A percentile compares a stretch with the other conserved stretches of the same genome.
Evolutionary conservation across 2,888 invertebrate species (phyloP).

Genomic region (Cephus runcator): DNA sequence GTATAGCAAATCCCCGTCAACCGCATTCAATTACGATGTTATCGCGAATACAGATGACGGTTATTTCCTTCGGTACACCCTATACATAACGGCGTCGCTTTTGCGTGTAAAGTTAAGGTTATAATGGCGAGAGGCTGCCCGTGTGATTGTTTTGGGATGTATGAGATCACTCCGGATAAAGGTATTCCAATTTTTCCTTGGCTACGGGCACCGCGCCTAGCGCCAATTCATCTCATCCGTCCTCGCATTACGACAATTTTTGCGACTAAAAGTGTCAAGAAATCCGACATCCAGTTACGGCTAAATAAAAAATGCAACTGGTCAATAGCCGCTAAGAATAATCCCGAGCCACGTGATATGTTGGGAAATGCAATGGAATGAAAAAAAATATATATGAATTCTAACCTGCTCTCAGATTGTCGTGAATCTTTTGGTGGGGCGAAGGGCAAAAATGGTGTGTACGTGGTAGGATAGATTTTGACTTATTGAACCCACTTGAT

Average conservation of each 20-base stretch:
- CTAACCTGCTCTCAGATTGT: too few species aligned
- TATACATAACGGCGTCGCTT: constrained; percentile 45
- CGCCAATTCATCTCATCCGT: constrained; percentile 10
- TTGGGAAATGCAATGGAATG: too few species aligned
- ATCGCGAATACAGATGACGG: constrained; percentile 67
- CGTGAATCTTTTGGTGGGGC: too few species aligned
- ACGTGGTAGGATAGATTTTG: too few species aligned
- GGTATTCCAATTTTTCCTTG: constrained; percentile 36
- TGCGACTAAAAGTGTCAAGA: too few species aligned
- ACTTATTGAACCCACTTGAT: too few species aligned
- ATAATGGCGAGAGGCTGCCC: constrained; percentile 52
- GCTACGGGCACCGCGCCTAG: not conserved
- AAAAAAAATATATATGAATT: too few species aligned
- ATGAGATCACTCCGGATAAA: constrained; percentile 50
- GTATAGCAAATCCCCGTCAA: constrained; percentile 64
- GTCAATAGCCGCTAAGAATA: too few species aligned
- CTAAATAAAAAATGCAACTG: too few species aligned
- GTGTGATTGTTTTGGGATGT: constrained; percentile 64
- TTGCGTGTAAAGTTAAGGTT: constrained; percentile 47
- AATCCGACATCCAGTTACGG: too few species aligned
- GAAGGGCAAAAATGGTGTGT: too few species aligned
- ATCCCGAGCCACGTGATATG: too few species aligned
- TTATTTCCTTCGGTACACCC: constrained; percentile 67
- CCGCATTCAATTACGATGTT: constrained; percentile 67
- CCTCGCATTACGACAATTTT: not conserved